Base-by-base conservation (phyloP, 64 coral and sea anemone genomes). In the Montipora cactus region DNA sequence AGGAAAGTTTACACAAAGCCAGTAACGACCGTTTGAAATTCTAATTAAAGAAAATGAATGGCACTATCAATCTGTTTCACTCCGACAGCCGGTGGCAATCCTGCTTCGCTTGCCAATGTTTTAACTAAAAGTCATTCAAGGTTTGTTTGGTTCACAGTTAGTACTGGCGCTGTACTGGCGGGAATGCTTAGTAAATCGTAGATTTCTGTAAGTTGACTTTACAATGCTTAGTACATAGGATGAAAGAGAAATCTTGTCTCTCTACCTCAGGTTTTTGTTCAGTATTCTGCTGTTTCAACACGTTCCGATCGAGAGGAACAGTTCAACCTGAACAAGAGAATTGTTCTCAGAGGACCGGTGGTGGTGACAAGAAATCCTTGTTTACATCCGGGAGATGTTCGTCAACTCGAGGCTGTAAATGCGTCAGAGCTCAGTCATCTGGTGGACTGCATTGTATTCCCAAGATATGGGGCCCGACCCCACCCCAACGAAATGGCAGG, bases 341-440 rank as follows among this genome's bases (percentile, higher is more conserved):
- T 12, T 49, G 84, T 95, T 15, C 50, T 84, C 1, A 83, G 12
- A 28, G 94, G 95, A 58, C 90, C 81, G 13, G 79, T 96, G 20
- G 90, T 93, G 46, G 95, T 96, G 25, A 96, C 95, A 19, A 76
- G 95, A 55, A 96, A 96, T 87, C 95, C 95, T 20, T 96, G 95
- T 53, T 67, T 96, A 90, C 95, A 96, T 80, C 95, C 95, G 49
- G 95, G 95, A 78, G 95, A 96, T 62, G 91, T 96, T 22, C 79
- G 95, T 21, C 86, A 87, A 47, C 95, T 96, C 22, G 90, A 88
- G 68, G 95, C 95, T 21, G 87, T 96, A 13, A 79, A 96, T 44
- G 21, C n/a, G 14, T 85, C 87, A 1, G 25, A 66, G 12, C 69
- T 96, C n/a, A 52, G 59, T 5, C 95, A 96, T 75, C 87, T 96